Evolutionary conservation across 2,113 vertebrate genomes (phyloP).

Genomic region (Sciurus niger): DNA sequence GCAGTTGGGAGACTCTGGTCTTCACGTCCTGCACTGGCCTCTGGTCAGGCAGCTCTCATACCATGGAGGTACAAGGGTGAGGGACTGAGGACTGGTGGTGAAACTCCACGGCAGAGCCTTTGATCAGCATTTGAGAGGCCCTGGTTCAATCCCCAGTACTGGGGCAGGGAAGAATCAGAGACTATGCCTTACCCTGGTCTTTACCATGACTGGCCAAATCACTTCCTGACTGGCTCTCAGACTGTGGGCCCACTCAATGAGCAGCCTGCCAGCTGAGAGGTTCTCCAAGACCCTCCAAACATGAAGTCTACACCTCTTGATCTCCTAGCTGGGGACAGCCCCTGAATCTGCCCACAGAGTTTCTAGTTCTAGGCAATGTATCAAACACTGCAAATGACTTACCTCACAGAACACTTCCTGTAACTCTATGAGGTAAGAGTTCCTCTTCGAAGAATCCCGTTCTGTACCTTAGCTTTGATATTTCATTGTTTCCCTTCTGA

Average conservation of each 20-base stretch:
- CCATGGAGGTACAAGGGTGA: fast-evolving
- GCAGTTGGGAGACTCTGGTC: neutral
- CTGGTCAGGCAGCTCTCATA: neutral
- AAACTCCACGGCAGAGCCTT: neutral
- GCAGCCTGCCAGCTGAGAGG: no score
- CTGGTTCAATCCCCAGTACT: neutral
- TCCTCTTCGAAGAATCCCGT: neutral
- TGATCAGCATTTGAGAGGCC: neutral
- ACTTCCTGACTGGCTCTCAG: neutral
- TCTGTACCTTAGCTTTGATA: neutral
- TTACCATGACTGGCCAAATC: neutral
- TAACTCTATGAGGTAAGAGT: neutral
- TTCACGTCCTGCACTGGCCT: neutral
- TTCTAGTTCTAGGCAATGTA: neutral
- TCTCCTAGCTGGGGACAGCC: neutral
- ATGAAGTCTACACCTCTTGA: neutral
- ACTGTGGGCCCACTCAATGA: neutral
- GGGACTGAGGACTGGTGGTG: neutral
- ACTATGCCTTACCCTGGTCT: no score
- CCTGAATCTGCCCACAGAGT: neutral
- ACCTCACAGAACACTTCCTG: neutral
- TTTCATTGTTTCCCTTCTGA: slow-evolving; percentile 63
- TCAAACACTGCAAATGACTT: neutral
- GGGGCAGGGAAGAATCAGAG: fast-evolving
- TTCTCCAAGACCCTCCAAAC: neutral